Base-by-base conservation (phyloP, 2,113 vertebrate genomes). In the Murina feae region DNA sequence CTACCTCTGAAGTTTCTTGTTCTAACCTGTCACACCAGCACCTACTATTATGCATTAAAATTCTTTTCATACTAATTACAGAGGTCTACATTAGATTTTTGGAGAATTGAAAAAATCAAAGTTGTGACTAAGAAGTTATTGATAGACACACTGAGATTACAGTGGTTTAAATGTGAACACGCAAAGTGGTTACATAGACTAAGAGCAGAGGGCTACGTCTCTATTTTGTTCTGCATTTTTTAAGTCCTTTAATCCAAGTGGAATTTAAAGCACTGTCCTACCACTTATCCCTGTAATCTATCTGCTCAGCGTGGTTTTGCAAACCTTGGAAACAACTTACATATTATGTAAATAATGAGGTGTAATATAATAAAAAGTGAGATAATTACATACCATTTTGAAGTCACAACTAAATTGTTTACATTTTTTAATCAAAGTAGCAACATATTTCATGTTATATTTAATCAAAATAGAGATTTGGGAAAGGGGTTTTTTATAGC, bases 381-480 rank as follows among this genome's bases (percentile, higher is more conserved):
- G 82, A 88, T 97, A 97, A 98, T 98, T 98, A 94, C 47, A 44
- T 90, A 86, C 49, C 44, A 89, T 42, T 97, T 96, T 96, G 97
- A 97, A 96, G 95, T 90, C 53, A 97, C 35, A 96, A 95, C 75
- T 85, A 93, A 96, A 97, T 75, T 97, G 76, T 98, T 98, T 96
- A 98, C 91, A 88, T 95, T 89, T 98, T 98, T 97, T 74, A 97
- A 98, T 98, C 97, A 98, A 98, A 98, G 93, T 81, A 51, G 30
- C 95, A 97, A 96, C 93, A 78, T 95, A 97, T 97, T 97, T 95
- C 82, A 97, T 90, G 53, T 97, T 95, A 95, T 95, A 96, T 96
- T 95, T 95, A 96, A 92, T 94, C 98, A 98, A 98, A 98, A 98
- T 95, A 98, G 66, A 95, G 74, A 96, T 97, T 97, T 98, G 83